phyloP scores from a whole-genome alignment of 1,140 invertebrate genomes.

The Aphidius gifuensis region DNA sequence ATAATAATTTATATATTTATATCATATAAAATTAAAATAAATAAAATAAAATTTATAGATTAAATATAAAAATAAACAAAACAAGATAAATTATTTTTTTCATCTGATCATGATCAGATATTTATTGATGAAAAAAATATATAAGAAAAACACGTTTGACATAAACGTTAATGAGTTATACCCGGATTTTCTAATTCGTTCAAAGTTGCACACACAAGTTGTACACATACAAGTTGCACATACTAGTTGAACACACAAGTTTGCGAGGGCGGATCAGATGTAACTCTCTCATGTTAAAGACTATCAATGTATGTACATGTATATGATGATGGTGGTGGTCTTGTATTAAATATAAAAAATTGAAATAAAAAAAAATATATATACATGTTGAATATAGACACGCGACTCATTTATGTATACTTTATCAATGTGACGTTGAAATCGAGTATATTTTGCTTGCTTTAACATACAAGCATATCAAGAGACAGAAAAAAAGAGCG shows the following conservation, averaged over 20 bases:
- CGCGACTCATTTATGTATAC: constrained; percentile 32
- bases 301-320: background rate
- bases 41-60: no score
- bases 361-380: background rate
- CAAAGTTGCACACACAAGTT: background rate
- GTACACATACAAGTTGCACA: background rate
- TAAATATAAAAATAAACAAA: no score
- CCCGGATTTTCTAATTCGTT: background rate
- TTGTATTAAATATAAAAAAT: background rate
- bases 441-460: constrained; percentile 19
- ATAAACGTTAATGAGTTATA: no score
- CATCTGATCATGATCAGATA: no score
- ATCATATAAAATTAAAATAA: no score
- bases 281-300: constrained; percentile 2
- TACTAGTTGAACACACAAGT: background rate
- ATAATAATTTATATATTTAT: no score
- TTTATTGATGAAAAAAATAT: no score
- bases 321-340: no score
- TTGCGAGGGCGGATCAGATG: background rate
- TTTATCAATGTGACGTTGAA: constrained; percentile 38
- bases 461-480: constrained; percentile 6
- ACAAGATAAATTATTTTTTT: no score
- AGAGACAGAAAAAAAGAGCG: background rate
- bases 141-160: no score
- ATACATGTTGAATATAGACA: constrained; percentile 19